Evolutionary conservation across 2,113 vertebrate species (phyloP).

Genomic region (Corapipo altera): DNA sequence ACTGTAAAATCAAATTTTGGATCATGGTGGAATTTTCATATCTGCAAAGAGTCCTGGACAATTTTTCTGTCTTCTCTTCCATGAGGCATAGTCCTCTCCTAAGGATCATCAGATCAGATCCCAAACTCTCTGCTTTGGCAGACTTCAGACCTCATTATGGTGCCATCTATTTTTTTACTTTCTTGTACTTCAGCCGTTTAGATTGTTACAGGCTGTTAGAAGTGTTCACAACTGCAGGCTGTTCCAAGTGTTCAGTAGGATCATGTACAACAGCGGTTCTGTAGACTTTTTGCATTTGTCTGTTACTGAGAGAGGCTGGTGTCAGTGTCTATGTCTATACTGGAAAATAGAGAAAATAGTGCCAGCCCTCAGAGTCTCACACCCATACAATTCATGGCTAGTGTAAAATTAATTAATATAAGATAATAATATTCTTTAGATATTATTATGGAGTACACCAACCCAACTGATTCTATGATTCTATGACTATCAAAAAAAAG

Average conservation of each 20-base stretch:
- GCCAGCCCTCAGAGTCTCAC: fast-evolving
- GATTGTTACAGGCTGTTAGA: not conserved
- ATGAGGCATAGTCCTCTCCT: not conserved
- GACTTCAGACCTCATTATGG: not conserved
- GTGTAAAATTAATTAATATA: not conserved
- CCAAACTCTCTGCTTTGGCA: not conserved
- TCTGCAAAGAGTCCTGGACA: not conserved
- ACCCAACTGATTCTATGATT: too few relatives aligned
- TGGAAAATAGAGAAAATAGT: not conserved
- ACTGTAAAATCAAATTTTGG: not conserved
- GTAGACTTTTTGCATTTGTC: not conserved
- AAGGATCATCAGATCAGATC: not conserved
- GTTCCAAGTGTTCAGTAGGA: not conserved
- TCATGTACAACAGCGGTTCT: not conserved
- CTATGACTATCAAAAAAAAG: not conserved
- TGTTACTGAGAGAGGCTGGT: not conserved
- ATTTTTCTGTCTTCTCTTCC: not conserved
- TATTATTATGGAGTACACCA: not conserved
- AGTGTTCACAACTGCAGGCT: not conserved
- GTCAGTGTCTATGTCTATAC: not conserved
- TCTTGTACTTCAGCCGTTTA: not conserved
- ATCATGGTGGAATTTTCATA: not conserved
- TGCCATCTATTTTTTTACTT: not conserved
- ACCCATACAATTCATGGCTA: not conserved
- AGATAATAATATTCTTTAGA: not conserved